Base-by-base conservation (phyloP, 2,797 vertebrate genomes). In the Spheniscus humboldti region DNA sequence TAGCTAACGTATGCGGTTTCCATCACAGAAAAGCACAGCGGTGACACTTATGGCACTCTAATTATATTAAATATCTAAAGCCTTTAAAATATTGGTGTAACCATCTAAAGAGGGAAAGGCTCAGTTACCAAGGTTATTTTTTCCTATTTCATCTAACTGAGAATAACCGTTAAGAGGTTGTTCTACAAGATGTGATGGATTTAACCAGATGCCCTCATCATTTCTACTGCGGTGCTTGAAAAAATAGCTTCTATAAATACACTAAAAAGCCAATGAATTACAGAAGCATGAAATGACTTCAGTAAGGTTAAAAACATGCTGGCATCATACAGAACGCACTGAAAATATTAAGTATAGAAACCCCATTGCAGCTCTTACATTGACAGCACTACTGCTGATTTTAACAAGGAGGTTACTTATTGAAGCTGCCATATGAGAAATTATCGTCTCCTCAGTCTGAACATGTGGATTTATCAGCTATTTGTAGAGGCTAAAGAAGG, bases 151-250 rank as follows among this genome's bases (percentile, higher is more conserved):
- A 76, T 77, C 67, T 64, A 79, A 52, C 79, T 23, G 67, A 88
- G 75, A 90, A 92, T 92, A 96, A 75, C 60, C 11, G 1, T 94
- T 97, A 94, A 76, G 80, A 96, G 79, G 92, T 35, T 86, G 73
- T 68, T 79, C 81, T 55, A 75, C 83, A n/a, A 83, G 83, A 92
- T n/a, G 77, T 94, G 97, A 95, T 92, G 45, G 96, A 97, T 94
- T 95, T 96, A 89, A 91, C 95, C 97, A 98, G 97, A 96, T 97
- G 96, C 92, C 95, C 88, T 90, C 92, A 77, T 89, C 94, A 18
- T 78, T 97, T 72, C 96, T 96, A 69, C 88, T 91, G 97, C 96
- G 79, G 86, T 12, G 90, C 93, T 68, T 90, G 87, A 92, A 96
- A 97, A 94, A 96, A 90, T 7, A 88, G 47, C 88, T 95, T 96